Base-by-base conservation (phyloP, 2,888 invertebrate species). In the Cheilosia vulpina region DNA sequence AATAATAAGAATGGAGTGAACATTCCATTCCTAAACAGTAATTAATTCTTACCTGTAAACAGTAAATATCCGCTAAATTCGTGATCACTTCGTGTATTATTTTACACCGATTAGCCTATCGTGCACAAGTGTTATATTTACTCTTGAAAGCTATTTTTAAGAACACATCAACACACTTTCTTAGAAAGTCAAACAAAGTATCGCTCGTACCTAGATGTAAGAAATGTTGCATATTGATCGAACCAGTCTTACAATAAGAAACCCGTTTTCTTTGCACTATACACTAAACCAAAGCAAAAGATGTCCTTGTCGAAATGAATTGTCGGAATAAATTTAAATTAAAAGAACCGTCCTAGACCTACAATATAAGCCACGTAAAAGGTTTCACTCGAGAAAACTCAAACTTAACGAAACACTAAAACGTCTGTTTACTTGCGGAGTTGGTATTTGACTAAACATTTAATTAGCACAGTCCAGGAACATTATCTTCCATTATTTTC, bases 401-500 rank as follows among this genome's bases (percentile, higher is more conserved):
- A 24, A 53, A 53, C 27, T 69, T 57, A 45, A 47, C 31, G 13
- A 45, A 21, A 73, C 63, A 55, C 41, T n/a, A 17, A 63, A 69
- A 47, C 82, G 82, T 82, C 82, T 77, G 77, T 77, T 66, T 53
- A 66, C 77, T 62, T 53, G 47, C 55, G 66, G 41, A 55, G 65
- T 55, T 77, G 55, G 34, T 60, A 62, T 66, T 66, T 77, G 41
- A 82, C 82, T 82, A 78, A 78, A 71, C 24, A 78, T 50, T 71
- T 47, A 53, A 63, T 63, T 34, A 62, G 47, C 60, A 53, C 43
- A 66, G 43, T 57, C 41, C 47, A 60, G 52, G 31, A 65, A 55
- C 34, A 77, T 60, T 65, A 68, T 62, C 57, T 50, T 4, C 19
- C 43, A 55, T 34, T 73, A 62, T 55, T 57, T 50, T 55, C 31